Evolutionary conservation across 2,888 invertebrate species (phyloP).

Genomic region (Lumbricus terrestris): DNA sequence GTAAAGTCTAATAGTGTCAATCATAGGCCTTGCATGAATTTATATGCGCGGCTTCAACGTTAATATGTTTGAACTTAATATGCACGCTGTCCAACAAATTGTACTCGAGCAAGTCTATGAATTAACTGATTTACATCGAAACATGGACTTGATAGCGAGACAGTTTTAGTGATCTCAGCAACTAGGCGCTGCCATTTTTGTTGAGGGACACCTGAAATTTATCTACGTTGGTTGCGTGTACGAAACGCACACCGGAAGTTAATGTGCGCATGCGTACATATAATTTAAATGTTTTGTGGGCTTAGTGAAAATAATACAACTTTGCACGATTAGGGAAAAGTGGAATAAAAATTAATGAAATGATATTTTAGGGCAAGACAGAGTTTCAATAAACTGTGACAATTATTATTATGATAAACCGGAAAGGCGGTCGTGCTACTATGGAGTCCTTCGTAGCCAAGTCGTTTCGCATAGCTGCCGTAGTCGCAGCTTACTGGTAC

Average conservation of each 20-base stretch:
- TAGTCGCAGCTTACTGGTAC: conserved; percentile 55
- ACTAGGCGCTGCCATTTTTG: not conserved
- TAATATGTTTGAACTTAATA: no score
- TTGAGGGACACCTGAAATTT: not conserved
- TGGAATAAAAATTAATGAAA: not conserved
- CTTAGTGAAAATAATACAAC: not conserved
- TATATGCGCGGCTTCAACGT: no score
- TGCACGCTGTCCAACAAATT: no score
- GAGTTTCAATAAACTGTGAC: not conserved
- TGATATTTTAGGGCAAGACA: not conserved
- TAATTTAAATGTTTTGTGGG: not conserved
- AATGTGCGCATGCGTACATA: not conserved
- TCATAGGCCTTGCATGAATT: no score
- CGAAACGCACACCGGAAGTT: not conserved
- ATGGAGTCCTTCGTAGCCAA: conserved; percentile 48
- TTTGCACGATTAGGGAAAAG: not conserved
- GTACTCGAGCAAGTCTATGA: no score
- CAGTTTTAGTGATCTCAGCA: not conserved
- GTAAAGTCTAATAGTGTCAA: no score
- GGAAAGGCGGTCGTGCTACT: not conserved
- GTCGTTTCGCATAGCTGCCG: conserved; percentile 51
- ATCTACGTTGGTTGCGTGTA: not conserved
- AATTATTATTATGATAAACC: not conserved
- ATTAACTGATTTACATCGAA: no score
- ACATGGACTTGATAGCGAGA: not conserved